Percentiles rank a stretch among this genome's conserved stretches.
phyloP scores from a whole-genome alignment of 1,140 invertebrate genomes.

The Teleopsis dalmanni region DNA sequence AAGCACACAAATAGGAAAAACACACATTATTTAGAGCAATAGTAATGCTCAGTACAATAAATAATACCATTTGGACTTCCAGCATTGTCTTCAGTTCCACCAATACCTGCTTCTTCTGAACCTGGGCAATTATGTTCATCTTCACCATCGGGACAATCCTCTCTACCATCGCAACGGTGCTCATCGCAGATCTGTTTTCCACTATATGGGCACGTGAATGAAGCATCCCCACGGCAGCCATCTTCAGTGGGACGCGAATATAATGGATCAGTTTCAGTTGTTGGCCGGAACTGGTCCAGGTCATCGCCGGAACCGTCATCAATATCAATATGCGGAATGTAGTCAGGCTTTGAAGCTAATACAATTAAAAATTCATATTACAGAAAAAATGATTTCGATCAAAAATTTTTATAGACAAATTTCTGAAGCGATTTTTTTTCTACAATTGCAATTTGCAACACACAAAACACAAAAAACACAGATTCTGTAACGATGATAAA shows the following conservation, averaged over 20 bases:
- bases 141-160: conserved; percentile 51
- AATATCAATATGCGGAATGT: background rate
- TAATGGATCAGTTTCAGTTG: background rate
- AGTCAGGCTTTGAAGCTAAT: background rate
- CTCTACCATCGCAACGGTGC: conserved; percentile 50
- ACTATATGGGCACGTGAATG: conserved; percentile 44
- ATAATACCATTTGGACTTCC: conserved; percentile 9
- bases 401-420: too few relatives aligned
- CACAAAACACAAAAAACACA: too few relatives aligned
- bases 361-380: too few relatives aligned
- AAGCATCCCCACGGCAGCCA: conserved; percentile 51
- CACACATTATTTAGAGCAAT: background rate
- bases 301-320: conserved; percentile 23
- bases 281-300: background rate
- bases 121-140: conserved; percentile 46
- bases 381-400: too few relatives aligned
- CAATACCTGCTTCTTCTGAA: conserved; percentile 16
- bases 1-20: conserved; percentile 4
- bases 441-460: too few relatives aligned
- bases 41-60: background rate
- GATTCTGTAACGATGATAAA: too few relatives aligned
- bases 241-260: background rate
- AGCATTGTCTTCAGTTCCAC: background rate
- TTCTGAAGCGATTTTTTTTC: too few relatives aligned
- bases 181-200: conserved; percentile 46